Conservation (phyloP, 2,888 invertebrate species). For the Entomobrya proxima region DNA sequence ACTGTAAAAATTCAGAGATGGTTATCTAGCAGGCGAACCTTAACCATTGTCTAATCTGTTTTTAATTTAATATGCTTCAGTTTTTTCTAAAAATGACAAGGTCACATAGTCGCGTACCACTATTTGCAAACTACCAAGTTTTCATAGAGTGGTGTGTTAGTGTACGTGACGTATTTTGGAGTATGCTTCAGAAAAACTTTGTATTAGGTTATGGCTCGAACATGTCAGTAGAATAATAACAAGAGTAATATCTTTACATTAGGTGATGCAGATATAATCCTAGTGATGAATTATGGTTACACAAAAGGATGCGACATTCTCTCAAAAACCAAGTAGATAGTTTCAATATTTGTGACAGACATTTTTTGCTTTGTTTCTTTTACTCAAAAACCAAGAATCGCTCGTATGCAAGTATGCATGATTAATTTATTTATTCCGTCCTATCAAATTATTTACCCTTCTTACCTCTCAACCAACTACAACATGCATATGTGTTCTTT, state of each 20-base stretch:
- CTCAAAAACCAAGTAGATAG: no score
- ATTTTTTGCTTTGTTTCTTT: background rate
- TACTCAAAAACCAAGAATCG: background rate
- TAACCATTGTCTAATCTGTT: background rate
- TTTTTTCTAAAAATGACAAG: constrained; percentile 24
- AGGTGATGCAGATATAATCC: background rate
- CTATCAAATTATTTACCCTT: constrained; percentile 20
- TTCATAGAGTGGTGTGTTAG: no score
- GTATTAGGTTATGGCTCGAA: no score
- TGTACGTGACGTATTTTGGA: no score
- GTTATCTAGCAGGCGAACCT: constrained; percentile 5
- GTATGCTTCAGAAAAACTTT: no score
- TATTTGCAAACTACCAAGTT: background rate
- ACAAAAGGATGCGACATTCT: constrained; percentile 38
- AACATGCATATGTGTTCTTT: background rate
- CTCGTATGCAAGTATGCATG: constrained; percentile 29
- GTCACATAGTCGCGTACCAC: background rate
- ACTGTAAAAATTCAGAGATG: no score
- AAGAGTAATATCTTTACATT: no score
- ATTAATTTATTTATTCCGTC: constrained; percentile 54
- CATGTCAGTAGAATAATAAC: no score
- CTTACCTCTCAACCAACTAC: background rate
- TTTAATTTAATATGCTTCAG: constrained; percentile 37
- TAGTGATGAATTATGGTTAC: background rate
- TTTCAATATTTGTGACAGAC: background rate